Percentiles rank a stretch among this genome's conserved stretches.
These are phyloP conservation scores for Hypothenemus hampei DNA, from an alignment of 1,140 invertebrate genomes.

Conservation along the genomic window DNA sequence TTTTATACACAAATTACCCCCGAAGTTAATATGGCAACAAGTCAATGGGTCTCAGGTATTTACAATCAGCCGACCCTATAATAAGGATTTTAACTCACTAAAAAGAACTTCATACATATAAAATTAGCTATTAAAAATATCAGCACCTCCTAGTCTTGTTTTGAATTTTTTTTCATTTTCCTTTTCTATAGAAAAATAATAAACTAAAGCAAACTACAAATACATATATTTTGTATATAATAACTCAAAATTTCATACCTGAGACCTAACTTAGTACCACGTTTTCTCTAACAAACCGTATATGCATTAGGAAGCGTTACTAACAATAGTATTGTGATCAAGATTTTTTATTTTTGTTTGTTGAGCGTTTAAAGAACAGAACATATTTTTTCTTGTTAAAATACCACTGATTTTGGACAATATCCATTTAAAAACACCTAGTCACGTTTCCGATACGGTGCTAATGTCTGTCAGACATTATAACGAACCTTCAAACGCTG, in stretches of 20 bases:
- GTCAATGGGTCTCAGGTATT: conserved; percentile 2
- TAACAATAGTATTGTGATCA: too few species aligned
- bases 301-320: not conserved
- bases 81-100: not conserved
- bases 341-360: not conserved
- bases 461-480: conserved; percentile 47
- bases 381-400: not conserved
- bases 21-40: conserved; percentile 27
- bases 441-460: not conserved
- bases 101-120: not conserved
- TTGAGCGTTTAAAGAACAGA: not conserved
- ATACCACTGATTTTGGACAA: conserved; percentile 16
- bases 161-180: too few species aligned
- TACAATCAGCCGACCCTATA: not conserved
- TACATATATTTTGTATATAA: too few species aligned
- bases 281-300: not conserved
- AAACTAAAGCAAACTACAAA: too few species aligned
- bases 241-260: too few species aligned
- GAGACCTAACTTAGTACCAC: too few species aligned
- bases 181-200: too few species aligned
- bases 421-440: conserved; percentile 5
- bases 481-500: conserved; percentile 92
- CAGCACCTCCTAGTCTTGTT: too few species aligned
- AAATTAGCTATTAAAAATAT: not conserved
- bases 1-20: too few species aligned